Evolutionary conservation across 1,140 invertebrate species (phyloP).

Genomic region (Lordiphosa collinella): DNA sequence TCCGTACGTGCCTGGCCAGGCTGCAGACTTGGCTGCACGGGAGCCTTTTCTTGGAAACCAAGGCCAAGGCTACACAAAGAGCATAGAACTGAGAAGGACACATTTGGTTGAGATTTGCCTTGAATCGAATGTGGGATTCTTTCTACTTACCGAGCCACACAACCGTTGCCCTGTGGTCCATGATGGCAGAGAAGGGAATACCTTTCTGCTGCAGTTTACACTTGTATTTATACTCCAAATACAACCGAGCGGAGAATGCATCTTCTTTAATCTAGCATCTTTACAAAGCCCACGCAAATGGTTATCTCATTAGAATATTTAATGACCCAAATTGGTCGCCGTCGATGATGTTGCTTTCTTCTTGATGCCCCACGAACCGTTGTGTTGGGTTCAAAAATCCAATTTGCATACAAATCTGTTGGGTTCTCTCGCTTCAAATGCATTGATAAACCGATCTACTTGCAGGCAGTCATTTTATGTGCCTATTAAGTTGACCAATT

Average conservation of each 20-base stretch:
- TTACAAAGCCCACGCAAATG: constrained; percentile 11
- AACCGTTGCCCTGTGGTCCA: constrained; percentile 26
- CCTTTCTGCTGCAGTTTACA: neutral
- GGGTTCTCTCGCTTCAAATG: neutral
- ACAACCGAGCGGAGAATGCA: constrained; percentile 27
- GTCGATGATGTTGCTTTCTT: constrained; percentile 25
- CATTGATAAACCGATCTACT: too few relatives aligned
- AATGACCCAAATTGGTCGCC: constrained; percentile 38
- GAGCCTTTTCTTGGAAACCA: constrained; percentile 56
- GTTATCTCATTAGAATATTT: constrained; percentile 67
- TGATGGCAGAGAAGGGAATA: constrained; percentile 21
- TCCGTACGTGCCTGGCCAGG: constrained; percentile 41
- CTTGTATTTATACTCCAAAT: constrained; percentile 39
- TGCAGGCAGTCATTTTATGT: too few relatives aligned
- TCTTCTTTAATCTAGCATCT: constrained; percentile 25
- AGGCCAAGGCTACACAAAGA: constrained; percentile 19
- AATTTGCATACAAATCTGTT: constrained; percentile 42
- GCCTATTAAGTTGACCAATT: too few relatives aligned
- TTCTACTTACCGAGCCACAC: constrained; percentile 29
- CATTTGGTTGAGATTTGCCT: neutral
- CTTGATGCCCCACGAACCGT: constrained; percentile 8
- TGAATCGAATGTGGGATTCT: neutral
- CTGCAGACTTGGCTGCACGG: constrained; percentile 38
- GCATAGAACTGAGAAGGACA: constrained; percentile 28
- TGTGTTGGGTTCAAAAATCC: constrained; percentile 6